These are phyloP conservation scores for Corvus moneduloides DNA, from an alignment of 2,113 vertebrate genomes.

Conservation along the genomic window DNA sequence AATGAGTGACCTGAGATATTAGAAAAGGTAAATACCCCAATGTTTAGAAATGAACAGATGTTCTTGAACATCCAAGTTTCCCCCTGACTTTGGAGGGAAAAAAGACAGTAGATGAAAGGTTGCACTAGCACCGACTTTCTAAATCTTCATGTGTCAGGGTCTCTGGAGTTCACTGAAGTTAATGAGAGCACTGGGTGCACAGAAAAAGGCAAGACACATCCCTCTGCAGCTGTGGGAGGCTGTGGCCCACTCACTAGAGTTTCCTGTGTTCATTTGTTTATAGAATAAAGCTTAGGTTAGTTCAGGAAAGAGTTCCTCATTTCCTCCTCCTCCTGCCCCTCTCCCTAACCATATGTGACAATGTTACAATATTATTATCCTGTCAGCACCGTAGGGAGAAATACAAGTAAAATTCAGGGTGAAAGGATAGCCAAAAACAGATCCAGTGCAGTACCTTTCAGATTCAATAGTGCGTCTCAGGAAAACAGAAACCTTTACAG, in stretches of 20 bases:
- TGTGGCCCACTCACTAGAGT: neutral
- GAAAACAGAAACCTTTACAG: neutral
- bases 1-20: neutral
- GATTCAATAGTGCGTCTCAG: neutral
- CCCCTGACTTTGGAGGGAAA: neutral
- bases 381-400: slow-evolving; percentile 29
- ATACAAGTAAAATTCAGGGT: slow-evolving; percentile 23
- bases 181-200: neutral
- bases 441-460: slow-evolving; percentile 8
- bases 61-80: neutral
- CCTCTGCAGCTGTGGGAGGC: neutral
- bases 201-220: neutral
- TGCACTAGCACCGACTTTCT: neutral
- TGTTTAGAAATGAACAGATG: neutral
- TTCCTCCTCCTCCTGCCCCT: slow-evolving; percentile 1
- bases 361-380: slow-evolving; percentile 41
- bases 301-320: slow-evolving; percentile 23
- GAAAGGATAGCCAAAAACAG: slow-evolving; percentile 22
- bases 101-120: neutral
- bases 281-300: slow-evolving; percentile 9
- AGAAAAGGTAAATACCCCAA: neutral
- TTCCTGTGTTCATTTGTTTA: slow-evolving; percentile 34
- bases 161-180: slow-evolving; percentile 9
- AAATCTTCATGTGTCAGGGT: neutral
- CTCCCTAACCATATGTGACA: slow-evolving; percentile 47